phyloP scores from a whole-genome alignment of 2,888 invertebrate species.

The Heliconius ethilla region DNA sequence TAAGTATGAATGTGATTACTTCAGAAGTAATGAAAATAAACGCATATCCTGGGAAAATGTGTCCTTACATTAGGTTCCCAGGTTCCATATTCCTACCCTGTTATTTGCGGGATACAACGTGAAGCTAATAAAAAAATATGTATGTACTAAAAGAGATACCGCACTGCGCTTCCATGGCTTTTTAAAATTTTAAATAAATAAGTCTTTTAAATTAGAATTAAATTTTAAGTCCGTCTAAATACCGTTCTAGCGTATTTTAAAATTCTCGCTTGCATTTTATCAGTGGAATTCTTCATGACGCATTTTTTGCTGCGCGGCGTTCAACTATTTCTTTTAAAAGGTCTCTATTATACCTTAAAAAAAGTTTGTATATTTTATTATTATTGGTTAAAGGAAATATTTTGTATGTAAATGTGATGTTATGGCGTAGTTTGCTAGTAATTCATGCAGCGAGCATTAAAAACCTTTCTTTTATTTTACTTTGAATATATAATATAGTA shows the following conservation, averaged over 20 bases:
- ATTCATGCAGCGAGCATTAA: neutral
- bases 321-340: neutral
- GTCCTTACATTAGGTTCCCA: neutral
- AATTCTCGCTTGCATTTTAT: constrained; percentile 22
- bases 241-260: neutral
- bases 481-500: too few species aligned
- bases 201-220: constrained; percentile 10
- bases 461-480: too few species aligned
- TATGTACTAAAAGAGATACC: neutral
- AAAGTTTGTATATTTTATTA: neutral
- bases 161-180: neutral
- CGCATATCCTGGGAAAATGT: too few species aligned
- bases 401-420: neutral
- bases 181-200: neutral
- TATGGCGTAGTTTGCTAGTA: neutral
- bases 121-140: neutral
- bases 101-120: neutral
- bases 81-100: neutral
- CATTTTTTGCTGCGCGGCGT: neutral
- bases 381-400: neutral
- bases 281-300: constrained; percentile 6
- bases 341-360: neutral
- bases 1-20: too few species aligned
- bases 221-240: constrained; percentile 9
- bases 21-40: too few species aligned